A percentile compares a stretch with the other conserved stretches of the same genome.
These are phyloP conservation scores for Orussus abietinus DNA, from an alignment of 1,140 invertebrate species.

Conservation along the genomic window DNA sequence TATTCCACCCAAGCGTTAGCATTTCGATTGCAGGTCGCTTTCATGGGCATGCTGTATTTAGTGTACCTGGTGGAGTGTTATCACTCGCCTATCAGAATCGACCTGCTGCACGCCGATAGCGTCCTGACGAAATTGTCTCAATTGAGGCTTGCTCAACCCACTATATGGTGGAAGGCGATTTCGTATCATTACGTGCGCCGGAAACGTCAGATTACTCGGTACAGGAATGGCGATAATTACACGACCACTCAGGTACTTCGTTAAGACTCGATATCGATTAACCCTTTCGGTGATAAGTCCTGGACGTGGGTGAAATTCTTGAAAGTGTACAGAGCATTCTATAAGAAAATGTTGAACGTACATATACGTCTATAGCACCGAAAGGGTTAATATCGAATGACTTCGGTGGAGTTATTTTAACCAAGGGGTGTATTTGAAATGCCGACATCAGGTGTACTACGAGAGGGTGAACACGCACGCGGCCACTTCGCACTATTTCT, in stretches of 20 bases:
- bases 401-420: no score
- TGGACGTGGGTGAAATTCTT: no score
- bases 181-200: slow-evolving; percentile 82
- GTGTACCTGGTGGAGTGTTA: slow-evolving; percentile 85
- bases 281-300: no score
- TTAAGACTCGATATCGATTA: not conserved
- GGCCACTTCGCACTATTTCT: slow-evolving; percentile 73
- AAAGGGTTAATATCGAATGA: no score
- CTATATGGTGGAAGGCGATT: slow-evolving; percentile 87
- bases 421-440: not conserved
- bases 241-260: slow-evolving; percentile 72
- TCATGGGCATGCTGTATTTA: slow-evolving; percentile 76
- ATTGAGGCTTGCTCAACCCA: slow-evolving; percentile 69
- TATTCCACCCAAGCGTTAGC: no score
- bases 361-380: no score
- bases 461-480: slow-evolving; percentile 80
- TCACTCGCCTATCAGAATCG: slow-evolving; percentile 68
- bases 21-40: slow-evolving; percentile 68
- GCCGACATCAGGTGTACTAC: slow-evolving; percentile 69
- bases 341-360: no score
- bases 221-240: slow-evolving; percentile 78
- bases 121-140: slow-evolving; percentile 67
- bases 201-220: slow-evolving; percentile 71
- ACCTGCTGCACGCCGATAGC: slow-evolving; percentile 60
- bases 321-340: no score